Conservation (phyloP, 2,113 vertebrate genomes). For the Aphelocoma coerulescens region DNA sequence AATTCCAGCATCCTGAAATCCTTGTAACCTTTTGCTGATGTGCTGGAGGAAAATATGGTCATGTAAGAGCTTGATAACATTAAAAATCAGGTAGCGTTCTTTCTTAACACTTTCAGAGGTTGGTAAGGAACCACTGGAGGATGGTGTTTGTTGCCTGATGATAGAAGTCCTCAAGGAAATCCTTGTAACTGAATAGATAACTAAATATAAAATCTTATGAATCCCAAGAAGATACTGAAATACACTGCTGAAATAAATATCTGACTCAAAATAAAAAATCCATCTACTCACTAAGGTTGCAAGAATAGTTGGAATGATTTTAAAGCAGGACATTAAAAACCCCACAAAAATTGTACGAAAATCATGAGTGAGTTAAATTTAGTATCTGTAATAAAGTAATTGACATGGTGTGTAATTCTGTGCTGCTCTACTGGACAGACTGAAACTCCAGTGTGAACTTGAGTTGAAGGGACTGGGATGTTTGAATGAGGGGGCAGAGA, state of each 20-base stretch:
- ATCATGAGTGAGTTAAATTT: neutral
- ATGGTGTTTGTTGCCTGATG: neutral
- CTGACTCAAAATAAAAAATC: neutral
- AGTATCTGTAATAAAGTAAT: neutral
- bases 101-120: neutral
- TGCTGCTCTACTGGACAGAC: neutral
- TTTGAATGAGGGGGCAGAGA: neutral
- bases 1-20: neutral
- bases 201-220: neutral
- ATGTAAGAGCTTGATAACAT: neutral
- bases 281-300: neutral
- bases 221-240: neutral
- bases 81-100: neutral
- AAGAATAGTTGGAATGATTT: neutral
- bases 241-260: neutral
- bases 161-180: neutral
- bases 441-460: neutral
- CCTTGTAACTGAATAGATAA: neutral
- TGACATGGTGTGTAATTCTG: neutral
- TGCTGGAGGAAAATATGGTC: neutral
- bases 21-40: neutral
- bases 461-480: neutral
- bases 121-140: neutral
- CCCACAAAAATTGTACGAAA: neutral
- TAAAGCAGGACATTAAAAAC: neutral